These are phyloP conservation scores for Bradynema listronoti DNA, from an alignment of 1,140 invertebrate genomes.

Conservation along the genomic window DNA sequence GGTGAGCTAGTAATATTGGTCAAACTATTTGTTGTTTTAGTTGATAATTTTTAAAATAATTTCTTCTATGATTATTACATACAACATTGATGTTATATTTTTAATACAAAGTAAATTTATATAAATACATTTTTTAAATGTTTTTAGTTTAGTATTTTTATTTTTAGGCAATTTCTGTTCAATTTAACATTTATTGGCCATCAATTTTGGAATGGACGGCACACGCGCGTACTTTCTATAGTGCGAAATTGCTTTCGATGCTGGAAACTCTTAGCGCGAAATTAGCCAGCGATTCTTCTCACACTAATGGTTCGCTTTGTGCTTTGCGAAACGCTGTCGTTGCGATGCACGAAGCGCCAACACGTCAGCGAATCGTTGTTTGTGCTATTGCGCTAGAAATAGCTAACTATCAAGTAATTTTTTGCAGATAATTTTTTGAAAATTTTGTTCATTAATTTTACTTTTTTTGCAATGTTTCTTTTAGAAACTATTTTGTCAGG, in stretches of 20 bases:
- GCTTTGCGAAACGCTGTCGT: slow-evolving; percentile 24
- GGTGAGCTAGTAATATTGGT: no score
- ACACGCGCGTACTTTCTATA: slow-evolving; percentile 24
- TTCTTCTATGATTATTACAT: slow-evolving; percentile 4
- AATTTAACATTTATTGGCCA: slow-evolving; percentile 64
- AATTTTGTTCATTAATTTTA: not conserved
- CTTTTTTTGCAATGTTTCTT: slow-evolving; percentile 35
- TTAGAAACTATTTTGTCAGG: slow-evolving; percentile 58
- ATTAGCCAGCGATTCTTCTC: not conserved
- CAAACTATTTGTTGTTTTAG: no score
- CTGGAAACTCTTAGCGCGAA: slow-evolving; percentile 26
- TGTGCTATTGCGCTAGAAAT: slow-evolving; percentile 56
- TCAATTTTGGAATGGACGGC: slow-evolving; percentile 63
- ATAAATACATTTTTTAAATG: no score
- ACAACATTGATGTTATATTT: slow-evolving; percentile 1
- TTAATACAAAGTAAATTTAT: not conserved
- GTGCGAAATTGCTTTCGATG: slow-evolving; percentile 12
- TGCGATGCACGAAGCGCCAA: slow-evolving; percentile 64
- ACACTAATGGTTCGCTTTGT: slow-evolving; percentile 58
- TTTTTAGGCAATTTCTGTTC: slow-evolving; percentile 65
- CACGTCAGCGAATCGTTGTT: slow-evolving; percentile 61
- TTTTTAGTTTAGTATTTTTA: slow-evolving; percentile 6
- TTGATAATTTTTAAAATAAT: slow-evolving; percentile 43
- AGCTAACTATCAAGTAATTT: slow-evolving; percentile 39
- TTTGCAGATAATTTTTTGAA: slow-evolving; percentile 7